phyloP scores from a whole-genome alignment of 2,113 vertebrate species.

The Harpagus bidentatus region DNA sequence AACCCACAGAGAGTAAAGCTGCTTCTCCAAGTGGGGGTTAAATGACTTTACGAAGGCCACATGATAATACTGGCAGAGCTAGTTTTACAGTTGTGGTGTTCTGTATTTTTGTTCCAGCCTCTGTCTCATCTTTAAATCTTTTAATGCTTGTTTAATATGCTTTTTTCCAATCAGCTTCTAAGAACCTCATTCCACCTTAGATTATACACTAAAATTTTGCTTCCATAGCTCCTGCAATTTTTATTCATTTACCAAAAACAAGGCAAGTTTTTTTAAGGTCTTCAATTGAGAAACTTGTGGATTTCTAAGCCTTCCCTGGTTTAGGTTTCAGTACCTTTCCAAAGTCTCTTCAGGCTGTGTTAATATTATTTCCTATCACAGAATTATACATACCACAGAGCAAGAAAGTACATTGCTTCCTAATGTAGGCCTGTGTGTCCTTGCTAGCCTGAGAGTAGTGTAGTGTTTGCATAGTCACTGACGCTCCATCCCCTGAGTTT shows the following conservation, averaged over 20 bases:
- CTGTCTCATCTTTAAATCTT: neutral
- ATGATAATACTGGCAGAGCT: neutral
- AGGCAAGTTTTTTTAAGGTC: neutral
- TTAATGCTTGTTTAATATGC: neutral
- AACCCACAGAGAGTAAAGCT: neutral
- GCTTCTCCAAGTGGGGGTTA: neutral
- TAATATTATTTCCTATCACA: neutral
- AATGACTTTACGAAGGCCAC: neutral
- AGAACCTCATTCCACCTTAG: neutral
- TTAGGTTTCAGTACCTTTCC: neutral
- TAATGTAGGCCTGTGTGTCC: rapidly evolving
- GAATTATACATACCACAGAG: rapidly evolving
- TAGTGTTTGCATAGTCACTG: neutral
- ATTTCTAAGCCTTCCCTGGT: neutral
- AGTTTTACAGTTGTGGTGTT: neutral
- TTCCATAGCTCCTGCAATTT: neutral
- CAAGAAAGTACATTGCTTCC: neutral
- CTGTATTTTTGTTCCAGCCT: neutral
- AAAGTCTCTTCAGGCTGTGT: neutral
- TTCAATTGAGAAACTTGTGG: neutral
- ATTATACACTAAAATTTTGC: neutral
- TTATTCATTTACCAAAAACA: neutral
- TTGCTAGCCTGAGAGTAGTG: neutral
- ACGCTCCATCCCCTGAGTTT: neutral
- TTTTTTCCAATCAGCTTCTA: neutral